Percentiles rank a stretch among this genome's conserved stretches.
Evolutionary conservation across 53 echinoderm and acorn worm species (phyloP).

Genomic region (Glandiceps talaboti): DNA sequence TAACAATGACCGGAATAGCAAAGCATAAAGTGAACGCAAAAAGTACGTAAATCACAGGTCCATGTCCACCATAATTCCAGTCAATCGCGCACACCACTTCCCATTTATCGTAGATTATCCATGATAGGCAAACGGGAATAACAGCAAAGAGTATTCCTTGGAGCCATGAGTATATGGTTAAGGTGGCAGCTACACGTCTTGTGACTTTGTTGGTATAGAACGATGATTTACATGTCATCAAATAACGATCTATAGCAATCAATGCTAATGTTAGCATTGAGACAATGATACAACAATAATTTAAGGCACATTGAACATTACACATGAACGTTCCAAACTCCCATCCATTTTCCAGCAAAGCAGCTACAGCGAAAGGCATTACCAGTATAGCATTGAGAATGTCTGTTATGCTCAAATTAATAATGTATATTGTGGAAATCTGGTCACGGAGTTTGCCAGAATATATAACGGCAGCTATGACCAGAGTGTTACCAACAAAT

Average conservation of each 20-base stretch:
- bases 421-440: conserved; percentile 19
- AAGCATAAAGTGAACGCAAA: conserved; percentile 30
- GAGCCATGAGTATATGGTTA: conserved; percentile 20
- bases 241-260: conserved; percentile 30
- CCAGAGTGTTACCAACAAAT: not conserved
- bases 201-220: conserved; percentile 26
- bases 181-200: conserved; percentile 1
- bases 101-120: conserved; percentile 44
- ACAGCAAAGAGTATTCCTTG: conserved; percentile 23
- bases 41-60: conserved; percentile 22
- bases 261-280: conserved; percentile 45
- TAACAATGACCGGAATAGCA: conserved; percentile 22
- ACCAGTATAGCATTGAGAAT: conserved; percentile 23
- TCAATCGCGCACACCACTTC: conserved; percentile 38
- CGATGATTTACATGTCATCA: conserved; percentile 18
- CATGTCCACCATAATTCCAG: conserved; percentile 19
- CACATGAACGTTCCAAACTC: conserved; percentile 17
- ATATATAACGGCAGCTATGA: not conserved
- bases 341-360: conserved; percentile 24
- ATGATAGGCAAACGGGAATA: conserved; percentile 22
- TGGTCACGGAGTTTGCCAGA: conserved; percentile 3
- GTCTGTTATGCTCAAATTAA: conserved; percentile 36
- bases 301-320: conserved; percentile 36
- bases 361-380: conserved; percentile 22
- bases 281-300: conserved; percentile 38